Conservation (phyloP, 2,797 vertebrate genomes). For the Betta splendens region DNA sequence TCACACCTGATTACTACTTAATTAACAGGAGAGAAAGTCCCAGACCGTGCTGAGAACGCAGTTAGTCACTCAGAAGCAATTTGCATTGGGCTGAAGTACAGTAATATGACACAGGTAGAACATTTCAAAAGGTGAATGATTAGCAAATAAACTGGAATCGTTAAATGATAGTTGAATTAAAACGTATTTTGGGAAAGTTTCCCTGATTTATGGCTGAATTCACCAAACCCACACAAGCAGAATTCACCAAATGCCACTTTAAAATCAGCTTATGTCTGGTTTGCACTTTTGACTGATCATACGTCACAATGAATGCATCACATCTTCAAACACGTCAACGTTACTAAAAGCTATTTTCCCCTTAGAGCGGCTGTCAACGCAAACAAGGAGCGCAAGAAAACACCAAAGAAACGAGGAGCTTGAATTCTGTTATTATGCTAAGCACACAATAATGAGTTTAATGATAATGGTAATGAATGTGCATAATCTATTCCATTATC, state of each 20-base stretch:
- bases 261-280: conserved; percentile 15
- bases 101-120: background rate
- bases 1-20: conserved; percentile 58
- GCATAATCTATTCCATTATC: conserved; percentile 75
- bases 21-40: conserved; percentile 54
- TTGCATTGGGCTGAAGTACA: background rate
- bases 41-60: conserved; percentile 25
- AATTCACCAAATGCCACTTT: conserved; percentile 10
- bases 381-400: conserved; percentile 9
- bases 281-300: conserved; percentile 13
- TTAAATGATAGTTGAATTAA: background rate
- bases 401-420: conserved; percentile 33
- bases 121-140: background rate
- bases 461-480: conserved; percentile 78
- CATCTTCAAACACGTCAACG: conserved; percentile 39
- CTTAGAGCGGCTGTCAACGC: conserved; percentile 21
- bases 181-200: background rate
- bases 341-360: conserved; percentile 16
- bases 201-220: conserved; percentile 3
- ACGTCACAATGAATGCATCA: conserved; percentile 35
- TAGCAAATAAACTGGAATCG: background rate
- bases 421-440: conserved; percentile 61
- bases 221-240: background rate
- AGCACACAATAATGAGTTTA: conserved; percentile 64
- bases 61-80: conserved; percentile 15